Conservation (phyloP, 2,888 invertebrate species). For the Nomada ferruginata region DNA sequence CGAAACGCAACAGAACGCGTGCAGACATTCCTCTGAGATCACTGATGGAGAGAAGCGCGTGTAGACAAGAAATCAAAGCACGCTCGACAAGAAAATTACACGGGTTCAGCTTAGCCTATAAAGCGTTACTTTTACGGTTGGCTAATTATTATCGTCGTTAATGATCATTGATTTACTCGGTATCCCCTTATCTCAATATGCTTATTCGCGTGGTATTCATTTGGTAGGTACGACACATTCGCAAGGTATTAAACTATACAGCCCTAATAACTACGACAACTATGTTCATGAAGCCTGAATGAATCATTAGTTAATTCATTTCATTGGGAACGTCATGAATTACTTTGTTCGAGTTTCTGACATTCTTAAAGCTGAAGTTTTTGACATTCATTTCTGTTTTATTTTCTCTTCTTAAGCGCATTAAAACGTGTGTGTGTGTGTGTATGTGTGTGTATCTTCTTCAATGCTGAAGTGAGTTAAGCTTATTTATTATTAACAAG, state of each 20-base stretch:
- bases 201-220: conserved; percentile 47
- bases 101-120: conserved; percentile 43
- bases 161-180: conserved; percentile 33
- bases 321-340: conserved; percentile 53
- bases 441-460: not conserved
- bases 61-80: conserved; percentile 30
- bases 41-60: conserved; percentile 44
- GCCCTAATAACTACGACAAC: conserved; percentile 41
- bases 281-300: conserved; percentile 40
- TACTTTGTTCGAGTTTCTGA: conserved; percentile 50
- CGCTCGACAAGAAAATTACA: conserved; percentile 48
- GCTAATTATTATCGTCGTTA: conserved; percentile 54
- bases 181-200: conserved; percentile 33
- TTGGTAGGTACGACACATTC: conserved; percentile 47
- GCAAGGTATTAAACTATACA: conserved; percentile 43
- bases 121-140: conserved; percentile 60
- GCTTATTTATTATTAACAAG: conserved; percentile 46
- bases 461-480: conserved; percentile 48
- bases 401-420: conserved; percentile 31
- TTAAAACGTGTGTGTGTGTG: conserved; percentile 6
- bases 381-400: conserved; percentile 42
- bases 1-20: conserved; percentile 31
- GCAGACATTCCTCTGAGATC: conserved; percentile 56
- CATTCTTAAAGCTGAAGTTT: conserved; percentile 70
- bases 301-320: conserved; percentile 24